phyloP scores from a whole-genome alignment of 2,888 invertebrate genomes.

The Tromatobia lineatoria region DNA sequence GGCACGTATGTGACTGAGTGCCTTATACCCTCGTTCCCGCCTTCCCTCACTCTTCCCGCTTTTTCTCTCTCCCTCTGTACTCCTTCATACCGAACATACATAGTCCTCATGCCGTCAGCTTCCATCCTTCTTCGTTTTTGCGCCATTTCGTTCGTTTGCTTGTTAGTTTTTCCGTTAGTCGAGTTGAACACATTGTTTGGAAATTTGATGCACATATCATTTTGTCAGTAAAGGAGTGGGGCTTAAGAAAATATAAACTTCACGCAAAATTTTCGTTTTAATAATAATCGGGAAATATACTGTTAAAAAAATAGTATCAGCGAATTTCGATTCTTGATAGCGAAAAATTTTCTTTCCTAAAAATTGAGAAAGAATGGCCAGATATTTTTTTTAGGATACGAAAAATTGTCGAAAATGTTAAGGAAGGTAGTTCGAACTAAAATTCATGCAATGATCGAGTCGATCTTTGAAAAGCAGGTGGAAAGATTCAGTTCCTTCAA shows the following conservation, averaged over 20 bases:
- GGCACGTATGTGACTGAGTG: conserved; percentile 79
- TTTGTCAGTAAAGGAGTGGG: not conserved
- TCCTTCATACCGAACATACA: conserved; percentile 1
- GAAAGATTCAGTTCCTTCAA: no score
- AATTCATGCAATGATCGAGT: no score
- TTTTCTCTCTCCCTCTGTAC: conserved; percentile 14
- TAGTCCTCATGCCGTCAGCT: conserved; percentile 21
- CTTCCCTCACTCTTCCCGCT: conserved; percentile 49
- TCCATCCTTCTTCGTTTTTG: conserved; percentile 36
- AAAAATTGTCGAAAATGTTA: no score
- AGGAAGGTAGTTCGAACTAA: no score
- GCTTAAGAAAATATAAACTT: not conserved
- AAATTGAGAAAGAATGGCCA: no score
- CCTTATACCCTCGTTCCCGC: conserved; percentile 71
- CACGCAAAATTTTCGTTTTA: not conserved
- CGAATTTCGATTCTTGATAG: no score
- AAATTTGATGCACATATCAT: not conserved
- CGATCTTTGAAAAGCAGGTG: no score
- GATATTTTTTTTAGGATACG: no score
- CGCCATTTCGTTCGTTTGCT: not conserved
- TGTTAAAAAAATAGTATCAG: not conserved
- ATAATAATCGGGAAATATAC: not conserved
- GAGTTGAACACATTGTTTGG: conserved; percentile 14
- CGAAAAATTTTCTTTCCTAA: no score
- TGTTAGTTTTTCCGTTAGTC: conserved; percentile 1